Base-by-base conservation (phyloP, 2,113 vertebrate genomes). In the Corythornis madagascariensis region DNA sequence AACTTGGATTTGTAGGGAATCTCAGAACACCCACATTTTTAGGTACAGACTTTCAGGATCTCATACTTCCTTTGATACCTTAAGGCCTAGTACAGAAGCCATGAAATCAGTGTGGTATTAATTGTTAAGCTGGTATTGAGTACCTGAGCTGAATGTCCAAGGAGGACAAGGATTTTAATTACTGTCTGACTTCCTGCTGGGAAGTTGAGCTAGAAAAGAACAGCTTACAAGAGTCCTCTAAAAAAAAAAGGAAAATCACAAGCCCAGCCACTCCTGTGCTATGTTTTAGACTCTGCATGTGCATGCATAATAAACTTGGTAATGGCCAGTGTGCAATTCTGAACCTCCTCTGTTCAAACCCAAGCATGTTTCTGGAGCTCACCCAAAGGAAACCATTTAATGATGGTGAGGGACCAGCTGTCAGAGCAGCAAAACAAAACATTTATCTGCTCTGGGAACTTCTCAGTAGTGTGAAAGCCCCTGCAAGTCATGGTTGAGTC, bases 371-470 rank as follows among this genome's bases (percentile, higher is more conserved):
- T 94, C 78, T 95, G 92, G 92, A 96, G 86, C 73, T 90, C 56
- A 75, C 88, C 90, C 93, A 88, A 88, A 52, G 92, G 83, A 81
- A 91, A 31, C 82, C 52, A 19, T 89, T 94, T 86, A 83, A 77
- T 96, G 56, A 64, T 5, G 13, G 61, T 25, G 75, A 79, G 94
- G 87, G 40, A 80, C 48, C 83, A 90, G 92, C 93, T 92, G 86
- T 60, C 90, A 92, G 60, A 70, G 79, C 92, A 52, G 2, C 28
- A 43, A 63, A 77, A 86, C 4, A 0, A 86, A 91, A 80, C 69
- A 38, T 43, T 67, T 35, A 73, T 74, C 64, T 29, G 82, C 70
- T 83, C 73, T 81, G 56, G 69, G 83, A 88, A 53, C 72, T 83
- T 88, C 6, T 66, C 52, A 24, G 13, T 28, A 28, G 43, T 2